Evolutionary conservation across 1,140 invertebrate species (phyloP).

Genomic region (Trissolcus basalis): DNA sequence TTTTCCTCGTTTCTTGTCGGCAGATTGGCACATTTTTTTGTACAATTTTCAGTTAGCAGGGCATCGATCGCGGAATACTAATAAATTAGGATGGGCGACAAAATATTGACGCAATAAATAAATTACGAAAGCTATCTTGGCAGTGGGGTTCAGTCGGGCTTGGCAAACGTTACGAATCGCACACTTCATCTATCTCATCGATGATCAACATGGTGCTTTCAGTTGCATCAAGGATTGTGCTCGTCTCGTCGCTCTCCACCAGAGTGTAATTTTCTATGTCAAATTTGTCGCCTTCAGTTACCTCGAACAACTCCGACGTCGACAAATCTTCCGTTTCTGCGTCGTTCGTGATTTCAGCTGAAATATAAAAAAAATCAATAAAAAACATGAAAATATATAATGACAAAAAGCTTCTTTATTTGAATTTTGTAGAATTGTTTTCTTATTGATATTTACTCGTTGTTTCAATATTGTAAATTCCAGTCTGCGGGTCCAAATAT

Average conservation of each 20-base stretch:
- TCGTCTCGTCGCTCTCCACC: conserved; percentile 72
- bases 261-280: conserved; percentile 77
- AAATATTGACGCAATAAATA: conserved; percentile 48
- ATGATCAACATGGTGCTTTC: conserved; percentile 51
- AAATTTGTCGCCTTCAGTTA: conserved; percentile 73
- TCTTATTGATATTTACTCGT: conserved; percentile 40
- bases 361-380: conserved; percentile 18
- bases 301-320: conserved; percentile 70
- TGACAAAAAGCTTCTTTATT: too few relatives aligned
- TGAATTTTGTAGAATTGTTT: not conserved
- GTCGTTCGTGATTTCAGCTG: conserved; percentile 54
- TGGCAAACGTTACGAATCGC: conserved; percentile 56
- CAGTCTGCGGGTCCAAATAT: conserved; percentile 63
- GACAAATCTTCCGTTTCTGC: conserved; percentile 53
- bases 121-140: conserved; percentile 49
- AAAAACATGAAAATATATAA: not conserved
- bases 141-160: conserved; percentile 38
- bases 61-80: conserved; percentile 15
- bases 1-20: not conserved
- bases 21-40: conserved; percentile 39
- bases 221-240: conserved; percentile 43
- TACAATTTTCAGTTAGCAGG: conserved; percentile 14
- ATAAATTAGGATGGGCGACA: conserved; percentile 33
- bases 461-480: conserved; percentile 62
- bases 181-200: conserved; percentile 58